Conservation (phyloP, 2,113 vertebrate genomes). For the Cheilinus undulatus region DNA sequence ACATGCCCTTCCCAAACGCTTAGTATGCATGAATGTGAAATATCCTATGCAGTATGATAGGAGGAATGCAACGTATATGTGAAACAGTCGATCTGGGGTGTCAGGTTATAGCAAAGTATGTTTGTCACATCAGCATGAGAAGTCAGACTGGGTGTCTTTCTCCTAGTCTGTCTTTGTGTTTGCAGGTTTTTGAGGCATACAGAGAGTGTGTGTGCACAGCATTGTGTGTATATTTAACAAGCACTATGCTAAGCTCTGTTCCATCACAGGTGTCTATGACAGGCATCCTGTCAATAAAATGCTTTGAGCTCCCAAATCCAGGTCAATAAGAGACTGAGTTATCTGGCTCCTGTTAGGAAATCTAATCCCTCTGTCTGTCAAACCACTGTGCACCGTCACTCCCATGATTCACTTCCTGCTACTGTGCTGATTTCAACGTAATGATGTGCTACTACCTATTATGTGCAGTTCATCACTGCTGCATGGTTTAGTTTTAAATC, state of each 20-base stretch:
- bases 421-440: not conserved
- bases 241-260: constrained; percentile 29
- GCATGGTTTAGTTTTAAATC: not conserved
- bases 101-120: not conserved
- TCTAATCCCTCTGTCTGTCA: constrained; percentile 64
- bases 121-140: constrained; percentile 17
- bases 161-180: constrained; percentile 6
- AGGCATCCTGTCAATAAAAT: constrained; percentile 62
- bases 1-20: too few species aligned
- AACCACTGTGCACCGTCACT: constrained; percentile 29
- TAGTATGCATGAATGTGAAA: too few species aligned
- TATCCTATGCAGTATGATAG: too few species aligned
- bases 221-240: constrained; percentile 27
- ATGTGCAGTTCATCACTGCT: not conserved
- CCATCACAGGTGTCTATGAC: constrained; percentile 42
- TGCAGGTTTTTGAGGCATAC: constrained; percentile 7
- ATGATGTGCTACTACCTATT: not conserved
- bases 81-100: too few species aligned
- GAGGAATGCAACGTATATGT: too few species aligned
- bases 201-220: not conserved
- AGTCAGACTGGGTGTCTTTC: not conserved
- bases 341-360: constrained; percentile 46
- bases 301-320: constrained; percentile 56
- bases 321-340: constrained; percentile 68
- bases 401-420: not conserved